Base-by-base conservation (phyloP, 2,113 vertebrate species). In the Nesogale talazaci region DNA sequence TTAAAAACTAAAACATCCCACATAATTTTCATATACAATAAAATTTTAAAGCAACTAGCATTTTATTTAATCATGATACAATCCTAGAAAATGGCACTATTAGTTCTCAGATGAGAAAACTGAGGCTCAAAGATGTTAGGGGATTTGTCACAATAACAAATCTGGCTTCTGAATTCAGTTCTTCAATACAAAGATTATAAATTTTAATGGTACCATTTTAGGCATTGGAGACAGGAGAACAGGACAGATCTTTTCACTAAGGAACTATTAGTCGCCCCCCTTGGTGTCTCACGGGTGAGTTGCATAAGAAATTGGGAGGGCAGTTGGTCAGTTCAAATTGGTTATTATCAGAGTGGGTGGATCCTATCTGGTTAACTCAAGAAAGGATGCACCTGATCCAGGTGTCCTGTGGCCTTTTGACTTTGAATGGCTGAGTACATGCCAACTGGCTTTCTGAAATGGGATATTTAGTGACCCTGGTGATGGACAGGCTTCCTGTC, bases 361-460 rank as follows among this genome's bases (percentile, higher is more conserved):
- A 83, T 95, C 87, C 74, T 80, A 3, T 0, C 14, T 31, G 16
- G 2, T 23, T 84, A 74, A 63, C 31, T 76, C 92, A 90, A 86
- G 56, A 97, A 97, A 96, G 96, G 97, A 97, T 97, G 93, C 93
- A 94, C 96, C 96, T 97, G 94, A 96, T 83, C 87, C 97, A 98
- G 97, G 96, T 98, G 97, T 74, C 87, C 86, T 65, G n/a, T 4
- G 95, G 97, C 97, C 97, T 98, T 97, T 97, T 94, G 96, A 95
- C 97, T 97, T 93, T 86, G 65, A 97, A 90, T 83, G 89, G 29
- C 94, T 96, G 95, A 97, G n/a, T 76, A 92, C 84, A 90, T 96
- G 94, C 96, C 96, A 97, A 79, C 31, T 95, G 94, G 94, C 94
- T 92, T 93, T 96, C 95, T 93, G 95, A 79, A 97, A 94, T 38